Percentiles rank a stretch among this genome's conserved stretches.
Conservation (phyloP, 2,113 vertebrate genomes). For the Sinocyclocheilus anophthalmus region DNA sequence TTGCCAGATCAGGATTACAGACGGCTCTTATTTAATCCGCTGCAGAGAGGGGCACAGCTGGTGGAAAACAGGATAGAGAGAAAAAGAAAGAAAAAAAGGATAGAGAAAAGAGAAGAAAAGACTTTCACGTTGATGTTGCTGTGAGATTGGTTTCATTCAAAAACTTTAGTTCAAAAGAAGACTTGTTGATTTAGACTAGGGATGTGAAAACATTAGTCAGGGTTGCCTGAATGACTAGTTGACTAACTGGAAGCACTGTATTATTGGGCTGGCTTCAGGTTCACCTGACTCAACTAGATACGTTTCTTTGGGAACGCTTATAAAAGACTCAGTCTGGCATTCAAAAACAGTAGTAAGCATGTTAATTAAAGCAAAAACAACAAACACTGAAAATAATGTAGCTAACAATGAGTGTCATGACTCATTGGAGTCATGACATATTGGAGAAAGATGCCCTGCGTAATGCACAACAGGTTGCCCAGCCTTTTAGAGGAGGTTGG, state of each 20-base stretch:
- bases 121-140: background rate
- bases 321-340: background rate
- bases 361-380: background rate
- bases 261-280: background rate
- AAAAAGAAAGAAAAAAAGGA: background rate
- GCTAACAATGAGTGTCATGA: background rate
- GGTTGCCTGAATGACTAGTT: background rate
- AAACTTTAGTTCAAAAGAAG: background rate
- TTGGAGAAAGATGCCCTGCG: background rate
- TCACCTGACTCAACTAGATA: background rate
- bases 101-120: background rate
- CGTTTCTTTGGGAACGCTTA: background rate
- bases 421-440: background rate
- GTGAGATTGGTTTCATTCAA: background rate
- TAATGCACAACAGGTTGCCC: background rate
- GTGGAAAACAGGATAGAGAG: constrained; percentile 28
- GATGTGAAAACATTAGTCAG: background rate
- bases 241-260: constrained; percentile 10
- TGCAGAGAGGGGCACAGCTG: constrained; percentile 54
- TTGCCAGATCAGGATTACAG: constrained; percentile 69
- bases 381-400: background rate
- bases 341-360: background rate
- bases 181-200: background rate
- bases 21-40: constrained; percentile 64
- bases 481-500: background rate